Evolutionary conservation across 2,888 invertebrate species (phyloP).

Genomic region (Busseola fusca): DNA sequence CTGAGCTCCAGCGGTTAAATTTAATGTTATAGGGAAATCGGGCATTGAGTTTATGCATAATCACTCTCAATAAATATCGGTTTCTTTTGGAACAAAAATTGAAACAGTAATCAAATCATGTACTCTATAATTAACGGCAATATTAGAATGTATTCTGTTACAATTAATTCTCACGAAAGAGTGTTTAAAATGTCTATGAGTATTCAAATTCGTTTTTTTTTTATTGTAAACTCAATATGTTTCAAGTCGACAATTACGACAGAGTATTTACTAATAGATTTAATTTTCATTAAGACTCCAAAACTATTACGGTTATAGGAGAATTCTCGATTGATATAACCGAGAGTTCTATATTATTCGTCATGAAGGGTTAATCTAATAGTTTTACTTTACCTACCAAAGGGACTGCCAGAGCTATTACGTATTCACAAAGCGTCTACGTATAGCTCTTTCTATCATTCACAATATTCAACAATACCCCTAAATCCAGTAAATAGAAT

Average conservation of each 20-base stretch:
- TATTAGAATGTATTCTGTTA: neutral
- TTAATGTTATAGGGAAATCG: neutral
- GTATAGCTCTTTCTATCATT: slow-evolving; percentile 37
- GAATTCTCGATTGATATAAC: neutral
- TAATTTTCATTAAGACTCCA: slow-evolving; percentile 19
- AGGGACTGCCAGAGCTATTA: slow-evolving; percentile 30
- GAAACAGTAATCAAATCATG: neutral
- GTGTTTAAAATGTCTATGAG: slow-evolving; percentile 1
- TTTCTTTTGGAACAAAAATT: neutral
- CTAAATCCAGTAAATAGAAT: slow-evolving; percentile 47
- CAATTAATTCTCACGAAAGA: slow-evolving; percentile 19
- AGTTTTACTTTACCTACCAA: slow-evolving; percentile 29
- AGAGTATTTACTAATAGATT: slow-evolving; percentile 18
- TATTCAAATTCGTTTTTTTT: slow-evolving; percentile 26
- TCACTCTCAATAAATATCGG: neutral
- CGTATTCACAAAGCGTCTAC: slow-evolving; percentile 43
- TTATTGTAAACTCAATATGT: no score
- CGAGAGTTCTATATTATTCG: slow-evolving; percentile 6
- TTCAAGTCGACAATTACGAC: slow-evolving; percentile 19
- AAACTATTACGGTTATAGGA: slow-evolving; percentile 6
- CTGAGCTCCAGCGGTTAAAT: no score
- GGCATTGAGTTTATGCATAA: neutral
- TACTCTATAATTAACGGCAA: neutral
- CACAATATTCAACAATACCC: slow-evolving; percentile 60
- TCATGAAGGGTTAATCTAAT: slow-evolving; percentile 33